Base-by-base conservation (phyloP, 2,888 invertebrate species). In the Apoda limacodes region DNA sequence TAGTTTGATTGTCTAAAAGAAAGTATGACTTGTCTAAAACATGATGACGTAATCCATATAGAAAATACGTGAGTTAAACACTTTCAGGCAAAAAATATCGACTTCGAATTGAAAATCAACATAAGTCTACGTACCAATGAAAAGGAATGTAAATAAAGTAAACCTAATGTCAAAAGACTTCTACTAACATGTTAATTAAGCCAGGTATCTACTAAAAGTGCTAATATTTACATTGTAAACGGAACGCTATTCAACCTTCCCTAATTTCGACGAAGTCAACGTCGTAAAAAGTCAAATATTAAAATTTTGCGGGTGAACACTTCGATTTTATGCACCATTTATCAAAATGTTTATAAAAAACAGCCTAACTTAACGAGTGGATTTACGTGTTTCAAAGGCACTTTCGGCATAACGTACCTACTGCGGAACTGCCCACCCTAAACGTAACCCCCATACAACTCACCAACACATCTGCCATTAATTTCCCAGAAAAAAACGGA, bases 391-490 rank as follows among this genome's bases (percentile, higher is more conserved):
- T 74, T 70, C 60, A 63, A 64, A 69, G 66, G 68, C 66, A 66
- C 55, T 56, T 46, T 48, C 64, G 67, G 59, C 48, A 17, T 17
- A 17, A 17, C 17, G 5, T n/a, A n/a, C 39, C 34, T 39, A 30
- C 39, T 35, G 45, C 40, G 45, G 50, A 52, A 51, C 63, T 50
- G 63, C 48, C 61, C 60, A 46, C 64, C 61, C 65, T 50, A 37
- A 35, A 34, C 30, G 39, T 19, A 10, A 43, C 47, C 55, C 59
- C 55, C 48, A 51, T 53, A 60, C 66, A 59, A 61, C 58, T 69
- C 70, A 64, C 67, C 71, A 75, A 75, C 75, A 74, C 80, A 76
- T 75, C 75, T 75, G 75, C 71, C 66, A 75, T 75, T 75, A 75
- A 75, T 71, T 69, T 67, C 60, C 58, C 51, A 50, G 59, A 67